Base-by-base conservation (phyloP, 2,797 vertebrate genomes). In the Melanotaenia maccullochi region DNA sequence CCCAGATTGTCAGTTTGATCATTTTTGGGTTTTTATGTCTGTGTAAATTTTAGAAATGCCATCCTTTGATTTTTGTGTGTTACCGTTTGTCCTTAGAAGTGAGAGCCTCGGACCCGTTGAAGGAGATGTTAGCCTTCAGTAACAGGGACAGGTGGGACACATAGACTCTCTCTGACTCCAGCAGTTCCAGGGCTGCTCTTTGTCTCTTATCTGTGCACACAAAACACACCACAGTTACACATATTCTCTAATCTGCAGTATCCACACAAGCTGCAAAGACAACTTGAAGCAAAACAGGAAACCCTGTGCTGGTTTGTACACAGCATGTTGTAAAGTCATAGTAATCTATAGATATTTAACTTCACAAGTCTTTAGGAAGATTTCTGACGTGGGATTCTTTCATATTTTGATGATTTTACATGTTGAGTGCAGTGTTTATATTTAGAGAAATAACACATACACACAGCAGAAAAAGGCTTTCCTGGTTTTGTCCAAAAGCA, bases 91-190 rank as follows among this genome's bases (percentile, higher is more conserved):
- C 97, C 79, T 97, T 97, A 61, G 93, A 73, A 65, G 92, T 92
- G 76, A 96, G 93, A 69, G 95, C 91, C 59, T 98, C 97, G 9
- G 95, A 95, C 35, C 95, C 96, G 49, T 98, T 97, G 86, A 97
- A 94, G 0, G 95, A 95, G 79, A 97, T 96, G 88, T 97, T 99
- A 87, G 97, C 97, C 93, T 99, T 99, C 88, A 99, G 94, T 56
- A 99, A 90, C 73, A 98, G 90, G 71, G 97, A 97, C 65, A 99
- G 91, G 76, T 97, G 96, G 38, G 98, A 96, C 60, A 98, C 96
- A 0, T 99, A 99, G 47, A 97, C 95, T 70, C 97, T 94, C 92
- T 99, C 98, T 1, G 97, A 99, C 88, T 99, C 97, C 83, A 99
- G 91, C 87, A 99, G 93, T 87, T 98, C 97, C 89, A 98, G 91